Evolutionary conservation across 1,140 invertebrate species (phyloP), one percentile per base, ranked within the genome.

Genomic region (Orius laevigatus): DNA sequence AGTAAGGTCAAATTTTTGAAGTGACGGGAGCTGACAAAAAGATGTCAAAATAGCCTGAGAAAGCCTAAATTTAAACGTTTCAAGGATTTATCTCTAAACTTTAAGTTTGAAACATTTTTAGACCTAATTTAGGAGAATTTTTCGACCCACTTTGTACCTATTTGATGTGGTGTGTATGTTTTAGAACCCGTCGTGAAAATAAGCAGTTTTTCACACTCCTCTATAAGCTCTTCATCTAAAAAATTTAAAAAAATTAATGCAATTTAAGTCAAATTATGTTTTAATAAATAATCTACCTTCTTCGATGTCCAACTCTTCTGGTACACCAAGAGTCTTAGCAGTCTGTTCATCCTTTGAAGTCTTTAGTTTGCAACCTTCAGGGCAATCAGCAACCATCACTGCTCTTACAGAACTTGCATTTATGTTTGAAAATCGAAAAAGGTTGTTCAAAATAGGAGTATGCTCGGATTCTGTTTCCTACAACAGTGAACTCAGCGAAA

Each of bases 131-230:
- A n/a, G n/a, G n/a, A n/a, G n/a, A n/a, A n/a, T n/a, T n/a, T n/a
- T n/a, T n/a, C n/a, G n/a, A n/a, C n/a, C n/a, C n/a, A n/a, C n/a
- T n/a, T n/a, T n/a, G 54, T 57, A 69, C 75, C 83, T 53, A 91
- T 82, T 68, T 88, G 81, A 70, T 91, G 86, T 0, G 86, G 86
- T 2, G 81, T 84, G 56, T 84, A 90, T 0, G 85, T 88, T 63
- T 83, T 77, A 8, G 78, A 79, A 0, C 85, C 85, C 43, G 79
- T 85, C 5, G 84, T 87, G 62, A 88, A 91, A 53, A 91, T 89
- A 11, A 91, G 68, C 61, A 79, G 81, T 60, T 86, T 87, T 51
- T 82, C 79, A 9, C 67, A 66, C 20, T 60, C 47, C 25, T 65
- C 60, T 3, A 63, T 49, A 47, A 69, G 62, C 53, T 70, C 69